Evolutionary conservation across 2,113 vertebrate genomes (phyloP).

Genomic region (Muntiacus muntjak): DNA sequence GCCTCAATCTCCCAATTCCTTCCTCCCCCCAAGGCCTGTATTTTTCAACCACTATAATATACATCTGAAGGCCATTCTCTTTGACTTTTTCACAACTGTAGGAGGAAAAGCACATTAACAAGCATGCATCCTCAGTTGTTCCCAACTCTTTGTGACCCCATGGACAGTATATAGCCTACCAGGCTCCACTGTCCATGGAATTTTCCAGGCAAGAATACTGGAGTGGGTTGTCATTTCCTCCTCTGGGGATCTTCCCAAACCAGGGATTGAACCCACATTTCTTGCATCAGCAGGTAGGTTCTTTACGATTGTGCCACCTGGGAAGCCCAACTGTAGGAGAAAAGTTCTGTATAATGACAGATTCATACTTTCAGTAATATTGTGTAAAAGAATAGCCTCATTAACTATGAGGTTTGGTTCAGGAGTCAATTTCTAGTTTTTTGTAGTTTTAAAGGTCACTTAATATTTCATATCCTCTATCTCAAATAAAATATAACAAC

Average conservation of each 20-base stretch:
- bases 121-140: not conserved
- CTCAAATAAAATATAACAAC: not conserved
- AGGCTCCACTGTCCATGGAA: not conserved
- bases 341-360: not conserved
- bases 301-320: not conserved
- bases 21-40: not conserved
- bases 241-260: not conserved
- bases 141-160: not conserved
- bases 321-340: not conserved
- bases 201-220: not conserved
- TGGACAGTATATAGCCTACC: not conserved
- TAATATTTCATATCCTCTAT: not conserved
- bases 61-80: not conserved
- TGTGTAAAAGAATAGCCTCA: not conserved
- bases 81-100: not conserved
- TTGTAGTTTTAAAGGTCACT: not conserved
- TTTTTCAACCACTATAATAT: not conserved
- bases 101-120: not conserved
- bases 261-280: not conserved
- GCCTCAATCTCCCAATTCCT: not conserved
- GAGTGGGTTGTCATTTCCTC: not conserved
- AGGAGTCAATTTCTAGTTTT: not conserved
- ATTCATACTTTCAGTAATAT: not conserved
- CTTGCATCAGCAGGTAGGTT: not conserved
- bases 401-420: not conserved